Conservation (phyloP, 2,113 vertebrate species). For the Paralichthys olivaceus region DNA sequence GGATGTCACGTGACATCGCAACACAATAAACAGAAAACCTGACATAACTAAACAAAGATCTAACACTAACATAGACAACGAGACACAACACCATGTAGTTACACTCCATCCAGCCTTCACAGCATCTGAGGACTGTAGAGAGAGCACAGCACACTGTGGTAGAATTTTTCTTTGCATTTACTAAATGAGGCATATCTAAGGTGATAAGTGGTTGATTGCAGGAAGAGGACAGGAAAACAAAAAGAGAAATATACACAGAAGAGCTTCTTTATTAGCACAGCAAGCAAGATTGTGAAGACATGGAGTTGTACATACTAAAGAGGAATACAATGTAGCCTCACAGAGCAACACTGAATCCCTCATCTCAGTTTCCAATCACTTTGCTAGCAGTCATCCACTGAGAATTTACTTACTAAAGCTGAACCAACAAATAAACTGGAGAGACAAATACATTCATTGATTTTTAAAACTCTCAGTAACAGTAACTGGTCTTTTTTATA, state of each 20-base stretch:
- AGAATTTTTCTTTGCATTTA: background rate
- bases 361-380: background rate
- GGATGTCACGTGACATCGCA: too few species aligned
- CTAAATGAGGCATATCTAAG: background rate
- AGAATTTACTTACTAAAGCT: background rate
- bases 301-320: background rate
- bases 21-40: too few species aligned
- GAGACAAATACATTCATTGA: too few species aligned
- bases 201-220: background rate
- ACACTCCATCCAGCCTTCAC: constrained; percentile 8
- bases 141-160: background rate
- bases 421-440: background rate
- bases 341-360: background rate
- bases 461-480: too few species aligned
- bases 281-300: background rate
- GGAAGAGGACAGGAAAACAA: background rate
- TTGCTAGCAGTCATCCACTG: background rate
- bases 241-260: background rate
- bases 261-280: background rate
- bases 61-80: too few species aligned
- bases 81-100: constrained; percentile 40
- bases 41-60: too few species aligned
- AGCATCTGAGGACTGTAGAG: constrained; percentile 8
- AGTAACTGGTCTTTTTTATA: too few species aligned
- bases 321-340: background rate